Evolutionary conservation across 2,888 invertebrate species (phyloP).

Genomic region (Ramazzottius varieornatus): DNA sequence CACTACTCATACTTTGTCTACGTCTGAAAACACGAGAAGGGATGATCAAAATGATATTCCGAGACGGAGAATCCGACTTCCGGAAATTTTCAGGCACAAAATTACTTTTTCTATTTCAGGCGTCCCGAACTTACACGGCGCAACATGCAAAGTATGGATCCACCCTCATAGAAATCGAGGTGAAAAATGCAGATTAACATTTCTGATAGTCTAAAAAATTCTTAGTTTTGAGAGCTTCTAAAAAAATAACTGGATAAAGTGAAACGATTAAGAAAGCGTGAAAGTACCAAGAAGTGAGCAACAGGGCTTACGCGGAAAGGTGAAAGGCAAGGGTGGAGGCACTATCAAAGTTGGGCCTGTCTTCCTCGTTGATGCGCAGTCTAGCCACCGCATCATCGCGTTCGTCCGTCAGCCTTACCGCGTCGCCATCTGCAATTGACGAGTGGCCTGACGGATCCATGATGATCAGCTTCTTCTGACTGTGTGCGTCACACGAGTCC

Average conservation of each 20-base stretch:
- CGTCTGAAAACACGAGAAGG: not conserved
- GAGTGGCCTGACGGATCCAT: slow-evolving; percentile 3
- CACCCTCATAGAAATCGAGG: too few species aligned
- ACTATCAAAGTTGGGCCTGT: not conserved
- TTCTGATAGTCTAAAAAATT: too few species aligned
- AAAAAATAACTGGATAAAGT: too few species aligned
- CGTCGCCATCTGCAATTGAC: not conserved
- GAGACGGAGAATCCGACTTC: too few species aligned
- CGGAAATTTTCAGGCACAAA: too few species aligned
- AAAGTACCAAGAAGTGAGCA: too few species aligned
- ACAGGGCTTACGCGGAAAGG: not conserved
- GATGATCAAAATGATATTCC: too few species aligned
- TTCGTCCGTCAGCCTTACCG: not conserved
- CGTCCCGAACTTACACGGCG: too few species aligned
- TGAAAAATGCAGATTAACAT: too few species aligned
- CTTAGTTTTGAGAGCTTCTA: not conserved
- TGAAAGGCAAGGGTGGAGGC: not conserved
- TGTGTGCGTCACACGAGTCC: not conserved
- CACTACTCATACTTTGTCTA: not conserved
- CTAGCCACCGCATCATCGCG: not conserved
- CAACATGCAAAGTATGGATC: too few species aligned
- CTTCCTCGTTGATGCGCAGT: not conserved
- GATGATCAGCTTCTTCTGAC: not conserved
- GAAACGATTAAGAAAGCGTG: too few species aligned
- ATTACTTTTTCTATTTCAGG: too few species aligned